Evolutionary conservation across 2,888 invertebrate genomes (phyloP), one percentile per base, ranked within the genome.

Genomic region (Lasioglossum pauxillum): DNA sequence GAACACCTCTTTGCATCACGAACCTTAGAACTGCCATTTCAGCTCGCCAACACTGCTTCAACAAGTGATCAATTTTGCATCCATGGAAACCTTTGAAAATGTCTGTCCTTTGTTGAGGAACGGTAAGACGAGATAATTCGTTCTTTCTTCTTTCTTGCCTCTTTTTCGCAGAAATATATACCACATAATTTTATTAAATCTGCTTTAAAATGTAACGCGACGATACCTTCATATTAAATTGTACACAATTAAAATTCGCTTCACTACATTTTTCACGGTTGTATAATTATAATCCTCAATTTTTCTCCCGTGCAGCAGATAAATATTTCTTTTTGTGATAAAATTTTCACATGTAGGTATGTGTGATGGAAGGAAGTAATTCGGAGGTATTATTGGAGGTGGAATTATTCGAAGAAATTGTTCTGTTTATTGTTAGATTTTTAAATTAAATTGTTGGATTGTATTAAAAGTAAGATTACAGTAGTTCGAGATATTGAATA

Each of bases 51-150:
- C 73, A 60, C n/a, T 72, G 57, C 53, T 79, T 23, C 82, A 84
- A 83, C 75, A 78, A 89, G 82, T 82, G 83, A 85, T 86, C 85
- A 84, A 85, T 87, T 84, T 67, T 78, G 67, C 76, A 73, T 72
- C 64, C 57, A 41, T 31, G 75, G 64, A 76, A 75, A 71, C n/a
- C 81, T 75, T 83, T 81, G 71, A 69, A 81, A 82, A 74, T 31
- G 67, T 35, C 74, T 53, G 44, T 41, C 69, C 49, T 78, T 75
- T 74, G 77, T 77, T 84, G 49, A 35, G 77, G 46, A n/a, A 64
- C 41, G 57, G 73, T 16, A 57, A 78, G 75, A 78, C n/a, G 71
- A 72, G 38, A 71, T 64, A 27, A 38, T n/a, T 27, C 75, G n/a
- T 67, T 31, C n/a, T 35, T 44, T 19, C 46, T 8, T 46, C 27